Base-by-base conservation (phyloP, 2,113 vertebrate genomes). In the Cervus canadensis region DNA sequence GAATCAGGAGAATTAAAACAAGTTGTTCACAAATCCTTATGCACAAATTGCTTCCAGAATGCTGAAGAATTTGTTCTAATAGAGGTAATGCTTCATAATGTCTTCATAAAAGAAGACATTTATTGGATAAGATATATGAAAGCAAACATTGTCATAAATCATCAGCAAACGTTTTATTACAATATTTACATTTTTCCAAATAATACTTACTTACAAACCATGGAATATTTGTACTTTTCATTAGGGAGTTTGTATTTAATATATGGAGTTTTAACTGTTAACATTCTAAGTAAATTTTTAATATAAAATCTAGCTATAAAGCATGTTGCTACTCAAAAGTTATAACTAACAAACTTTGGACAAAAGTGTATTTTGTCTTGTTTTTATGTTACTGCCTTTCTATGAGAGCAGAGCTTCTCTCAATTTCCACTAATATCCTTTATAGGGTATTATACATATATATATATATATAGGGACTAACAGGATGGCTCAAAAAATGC, bases 1-100 rank as follows among this genome's bases (percentile, higher is more conserved):
- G 23, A 97, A 78, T 50, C 48, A 96, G 43, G 62, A 91, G 52
- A 81, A 84, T 91, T 23, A 57, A 96, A 95, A 78, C 25, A 56
- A 11, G 10, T 52, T 87, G 10, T 60, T 86, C 48, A 90, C 4
- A 74, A 36, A 90, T 79, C 5, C 4, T 59, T 54, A 13, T 74
- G 40, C 13, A 78, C 4, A 62, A 64, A 50, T 81, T 81, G 4
- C 25, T 96, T 50, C 28, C 6, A 81, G 59, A 85, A 76, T 89
- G 48, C 52, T 16, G 71, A 91, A 87, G 59, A 33, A 87, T 91
- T 81, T 62, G 3, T 67, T 94, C 60, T 97, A 94, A 30, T 17
- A 89, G 81, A 13, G 60, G 1, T 13, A 96, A 1, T 8, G 45
- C 6, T 26, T 60, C 36, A 40, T 40, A 40, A 40, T 40, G 40